Conservation (phyloP, 2,888 invertebrate species). For the Caprella mutica region DNA sequence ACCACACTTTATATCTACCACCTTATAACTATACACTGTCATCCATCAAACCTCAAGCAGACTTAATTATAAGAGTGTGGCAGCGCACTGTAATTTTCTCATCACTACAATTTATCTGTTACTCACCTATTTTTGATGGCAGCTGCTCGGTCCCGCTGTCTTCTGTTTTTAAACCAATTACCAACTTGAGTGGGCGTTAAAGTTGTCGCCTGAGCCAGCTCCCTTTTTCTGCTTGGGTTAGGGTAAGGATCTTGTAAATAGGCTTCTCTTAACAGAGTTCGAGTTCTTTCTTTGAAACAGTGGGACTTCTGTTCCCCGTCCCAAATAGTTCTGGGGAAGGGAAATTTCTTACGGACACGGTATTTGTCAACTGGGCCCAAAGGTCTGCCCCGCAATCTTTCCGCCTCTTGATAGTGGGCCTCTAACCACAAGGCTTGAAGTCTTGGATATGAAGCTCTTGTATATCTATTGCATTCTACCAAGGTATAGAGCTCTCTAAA, state of each 20-base stretch:
- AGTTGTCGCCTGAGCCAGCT: constrained; percentile 78
- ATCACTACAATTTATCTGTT: neutral
- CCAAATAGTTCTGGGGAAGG: constrained; percentile 82
- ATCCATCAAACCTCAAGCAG: too few species aligned
- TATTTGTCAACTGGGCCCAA: constrained; percentile 89
- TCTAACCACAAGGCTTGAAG: constrained; percentile 84
- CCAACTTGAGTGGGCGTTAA: constrained; percentile 86
- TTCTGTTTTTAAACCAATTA: constrained; percentile 83
- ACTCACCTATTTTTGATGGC: constrained; percentile 92
- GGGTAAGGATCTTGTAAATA: constrained; percentile 96
- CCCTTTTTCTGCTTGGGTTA: constrained; percentile 83
- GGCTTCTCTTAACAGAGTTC: constrained; percentile 91
- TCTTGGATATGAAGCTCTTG: constrained; percentile 76
- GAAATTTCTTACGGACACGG: constrained; percentile 83
- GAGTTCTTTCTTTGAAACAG: constrained; percentile 88
- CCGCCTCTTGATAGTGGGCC: constrained; percentile 89
- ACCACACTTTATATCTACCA: constrained; percentile 1
- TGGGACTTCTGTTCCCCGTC: constrained; percentile 96
- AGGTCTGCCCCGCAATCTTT: constrained; percentile 73
- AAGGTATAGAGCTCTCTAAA: constrained; percentile 80
- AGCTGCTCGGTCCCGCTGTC: constrained; percentile 76
- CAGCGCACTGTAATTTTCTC: too few species aligned
- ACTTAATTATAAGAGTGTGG: too few species aligned
- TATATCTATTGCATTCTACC: constrained; percentile 77
- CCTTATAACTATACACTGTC: neutral